phyloP scores from a whole-genome alignment of 2,888 invertebrate species.

The Rhamnusium bicolor region DNA sequence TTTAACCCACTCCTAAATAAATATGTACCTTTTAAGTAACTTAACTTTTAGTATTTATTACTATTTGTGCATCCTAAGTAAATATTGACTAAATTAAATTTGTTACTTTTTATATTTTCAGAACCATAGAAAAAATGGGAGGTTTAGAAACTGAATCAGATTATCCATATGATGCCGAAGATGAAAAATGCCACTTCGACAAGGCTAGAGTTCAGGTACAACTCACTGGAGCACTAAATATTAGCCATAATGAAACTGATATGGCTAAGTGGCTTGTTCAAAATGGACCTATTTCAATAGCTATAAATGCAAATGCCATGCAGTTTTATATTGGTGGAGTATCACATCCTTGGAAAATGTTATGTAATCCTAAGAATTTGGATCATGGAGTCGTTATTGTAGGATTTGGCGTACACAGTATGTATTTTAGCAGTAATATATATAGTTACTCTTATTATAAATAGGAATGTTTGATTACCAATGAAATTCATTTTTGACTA shows the following conservation, averaged over 20 bases:
- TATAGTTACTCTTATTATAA: too few relatives aligned
- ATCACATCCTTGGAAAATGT: slow-evolving; percentile 90
- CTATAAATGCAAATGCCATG: slow-evolving; percentile 97
- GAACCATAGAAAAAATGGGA: slow-evolving; percentile 89
- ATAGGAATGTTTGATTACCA: too few relatives aligned
- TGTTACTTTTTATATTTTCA: slow-evolving; percentile 58
- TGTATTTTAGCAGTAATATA: too few relatives aligned
- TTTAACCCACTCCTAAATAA: too few relatives aligned
- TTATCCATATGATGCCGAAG: slow-evolving; percentile 92
- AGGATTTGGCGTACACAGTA: slow-evolving; percentile 88
- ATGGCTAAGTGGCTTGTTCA: slow-evolving; percentile 92
- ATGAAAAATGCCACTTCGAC: slow-evolving; percentile 86
- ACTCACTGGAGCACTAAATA: slow-evolving; percentile 86
- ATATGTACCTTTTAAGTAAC: too few relatives aligned
- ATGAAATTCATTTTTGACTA: too few relatives aligned
- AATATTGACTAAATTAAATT: too few relatives aligned
- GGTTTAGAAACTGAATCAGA: slow-evolving; percentile 92
- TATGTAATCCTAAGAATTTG: slow-evolving; percentile 83
- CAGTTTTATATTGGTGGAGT: slow-evolving; percentile 96
- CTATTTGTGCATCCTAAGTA: too few relatives aligned
- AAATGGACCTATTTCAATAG: slow-evolving; percentile 96
- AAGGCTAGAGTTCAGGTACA: slow-evolving; percentile 77
- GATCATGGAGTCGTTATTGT: slow-evolving; percentile 98
- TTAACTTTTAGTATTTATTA: not conserved
- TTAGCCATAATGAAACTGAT: slow-evolving; percentile 88